A percentile compares a stretch with the other conserved stretches of the same genome.
These are phyloP conservation scores for Platalea minor DNA, from an alignment of 2,797 vertebrate species.

Conservation along the genomic window DNA sequence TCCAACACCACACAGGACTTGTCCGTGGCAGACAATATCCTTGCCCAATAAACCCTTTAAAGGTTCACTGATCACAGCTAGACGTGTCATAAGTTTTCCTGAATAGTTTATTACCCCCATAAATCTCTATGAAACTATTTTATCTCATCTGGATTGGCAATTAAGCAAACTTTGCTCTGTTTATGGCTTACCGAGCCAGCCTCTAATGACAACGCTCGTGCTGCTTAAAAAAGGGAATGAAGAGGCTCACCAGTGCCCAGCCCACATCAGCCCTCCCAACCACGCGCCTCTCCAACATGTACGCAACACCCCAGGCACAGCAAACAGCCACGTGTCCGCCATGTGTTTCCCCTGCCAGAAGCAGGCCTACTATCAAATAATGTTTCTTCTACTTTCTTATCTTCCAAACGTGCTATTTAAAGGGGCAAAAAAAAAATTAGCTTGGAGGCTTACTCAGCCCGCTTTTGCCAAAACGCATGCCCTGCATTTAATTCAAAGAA, in stretches of 20 bases:
- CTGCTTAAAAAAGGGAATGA: neutral
- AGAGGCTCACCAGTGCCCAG: neutral
- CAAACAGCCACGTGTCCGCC: neutral
- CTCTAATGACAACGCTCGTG: neutral
- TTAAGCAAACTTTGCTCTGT: neutral
- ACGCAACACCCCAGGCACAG: neutral
- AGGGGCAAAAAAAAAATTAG: neutral
- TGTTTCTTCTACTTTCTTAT: neutral
- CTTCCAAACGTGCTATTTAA: neutral
- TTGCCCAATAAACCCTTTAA: neutral
- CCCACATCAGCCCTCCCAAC: neutral
- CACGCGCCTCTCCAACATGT: neutral
- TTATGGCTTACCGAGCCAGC: neutral
- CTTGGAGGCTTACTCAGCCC: neutral
- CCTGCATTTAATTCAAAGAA: neutral
- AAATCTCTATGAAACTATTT: conserved; percentile 18
- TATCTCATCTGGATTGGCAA: conserved; percentile 5
- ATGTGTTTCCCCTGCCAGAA: neutral
- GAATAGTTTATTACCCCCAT: neutral
- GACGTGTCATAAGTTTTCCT: neutral
- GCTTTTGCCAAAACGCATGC: neutral
- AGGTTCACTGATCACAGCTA: neutral
- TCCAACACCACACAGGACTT: neutral
- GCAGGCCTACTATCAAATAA: neutral
- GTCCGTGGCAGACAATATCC: neutral